phyloP scores from a whole-genome alignment of 2,888 invertebrate genomes.

The Amblyteles armatorius region DNA sequence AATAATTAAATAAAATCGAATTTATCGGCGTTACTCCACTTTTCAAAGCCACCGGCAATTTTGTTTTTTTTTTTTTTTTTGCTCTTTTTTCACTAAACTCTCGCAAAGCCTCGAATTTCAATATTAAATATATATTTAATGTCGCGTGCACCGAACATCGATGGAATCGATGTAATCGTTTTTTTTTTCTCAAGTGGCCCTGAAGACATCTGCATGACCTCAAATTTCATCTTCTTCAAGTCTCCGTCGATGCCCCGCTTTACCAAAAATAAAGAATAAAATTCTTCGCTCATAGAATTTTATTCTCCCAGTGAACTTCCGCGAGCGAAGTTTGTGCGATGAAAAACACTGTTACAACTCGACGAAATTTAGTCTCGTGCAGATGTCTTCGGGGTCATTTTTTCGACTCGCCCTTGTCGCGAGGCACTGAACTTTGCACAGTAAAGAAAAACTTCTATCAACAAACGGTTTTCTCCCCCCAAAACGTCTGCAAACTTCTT shows the following conservation, averaged over 20 bases:
- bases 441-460: not conserved
- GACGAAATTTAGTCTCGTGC: no score
- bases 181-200: not conserved
- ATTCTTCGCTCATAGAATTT: no score
- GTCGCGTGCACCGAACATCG: constrained; percentile 68
- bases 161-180: not conserved
- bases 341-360: no score
- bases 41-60: not conserved
- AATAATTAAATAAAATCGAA: not conserved
- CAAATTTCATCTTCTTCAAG: no score
- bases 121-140: constrained; percentile 37
- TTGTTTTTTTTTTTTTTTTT: not conserved
- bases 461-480: not conserved
- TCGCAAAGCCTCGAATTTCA: not conserved
- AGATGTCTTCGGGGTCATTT: not conserved
- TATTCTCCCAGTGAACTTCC: no score
- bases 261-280: no score
- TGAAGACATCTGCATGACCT: no score
- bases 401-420: constrained; percentile 19
- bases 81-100: not conserved
- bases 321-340: no score
- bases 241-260: no score
- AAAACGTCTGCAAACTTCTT: not conserved
- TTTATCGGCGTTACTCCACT: constrained; percentile 19
- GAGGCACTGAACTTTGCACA: constrained; percentile 4